Conservation (phyloP, 2,888 invertebrate genomes). For the Drosophila conformis region DNA sequence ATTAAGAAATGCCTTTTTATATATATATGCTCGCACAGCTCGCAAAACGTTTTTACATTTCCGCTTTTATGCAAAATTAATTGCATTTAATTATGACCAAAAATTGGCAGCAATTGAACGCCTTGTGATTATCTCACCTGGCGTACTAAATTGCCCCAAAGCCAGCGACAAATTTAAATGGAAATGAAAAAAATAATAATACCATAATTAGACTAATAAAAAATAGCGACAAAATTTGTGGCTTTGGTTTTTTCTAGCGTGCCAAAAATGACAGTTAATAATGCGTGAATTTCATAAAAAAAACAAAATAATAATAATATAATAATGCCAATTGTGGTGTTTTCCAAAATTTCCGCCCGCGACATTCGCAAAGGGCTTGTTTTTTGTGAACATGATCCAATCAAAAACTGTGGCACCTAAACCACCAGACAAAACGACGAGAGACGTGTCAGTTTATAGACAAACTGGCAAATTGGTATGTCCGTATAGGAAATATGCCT, state of each 20-base stretch:
- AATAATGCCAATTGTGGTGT: constrained; percentile 67
- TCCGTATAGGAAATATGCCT: constrained; percentile 33
- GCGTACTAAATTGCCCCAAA: constrained; percentile 27
- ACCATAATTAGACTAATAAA: constrained; percentile 7
- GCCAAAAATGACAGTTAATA: constrained; percentile 30
- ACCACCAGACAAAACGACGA: constrained; percentile 21
- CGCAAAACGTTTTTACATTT: constrained; percentile 60
- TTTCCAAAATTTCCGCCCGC: constrained; percentile 31
- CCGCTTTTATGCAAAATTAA: constrained; percentile 76
- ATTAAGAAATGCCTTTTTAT: constrained; percentile 58
- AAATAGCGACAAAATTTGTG: constrained; percentile 22
- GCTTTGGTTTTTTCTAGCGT: constrained; percentile 4
- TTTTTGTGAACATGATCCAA: constrained; percentile 12
- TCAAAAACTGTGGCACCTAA: constrained; percentile 34
- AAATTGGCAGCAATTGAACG: constrained; percentile 57
- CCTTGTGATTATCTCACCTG: constrained; percentile 57
- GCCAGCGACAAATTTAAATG: constrained; percentile 1
- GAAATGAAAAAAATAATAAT: neutral
- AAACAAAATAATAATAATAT: constrained; percentile 32
- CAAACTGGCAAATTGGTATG: constrained; percentile 42
- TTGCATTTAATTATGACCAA: constrained; percentile 69
- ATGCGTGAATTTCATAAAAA: constrained; percentile 12
- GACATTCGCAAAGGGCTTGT: constrained; percentile 3
- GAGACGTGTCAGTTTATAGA: constrained; percentile 43
- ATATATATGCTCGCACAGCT: constrained; percentile 29